phyloP scores from a whole-genome alignment of 2,797 vertebrate genomes.

The Pitangus sulphuratus region DNA sequence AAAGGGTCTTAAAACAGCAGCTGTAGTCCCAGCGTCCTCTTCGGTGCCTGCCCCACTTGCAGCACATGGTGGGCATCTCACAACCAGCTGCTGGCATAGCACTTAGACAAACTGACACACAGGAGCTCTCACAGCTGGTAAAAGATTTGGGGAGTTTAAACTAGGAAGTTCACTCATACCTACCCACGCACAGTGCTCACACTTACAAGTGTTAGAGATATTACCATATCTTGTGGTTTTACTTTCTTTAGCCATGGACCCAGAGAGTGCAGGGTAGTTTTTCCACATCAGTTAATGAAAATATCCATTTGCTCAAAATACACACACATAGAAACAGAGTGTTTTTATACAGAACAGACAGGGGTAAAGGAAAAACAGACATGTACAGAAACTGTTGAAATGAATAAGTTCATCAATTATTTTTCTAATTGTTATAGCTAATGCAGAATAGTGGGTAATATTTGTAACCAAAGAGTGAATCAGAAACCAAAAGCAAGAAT shows the following conservation, averaged over 20 bases:
- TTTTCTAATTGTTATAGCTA: background rate
- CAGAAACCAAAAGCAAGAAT: background rate
- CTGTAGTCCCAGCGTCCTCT: background rate
- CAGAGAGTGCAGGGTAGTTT: background rate
- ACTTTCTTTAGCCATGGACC: background rate
- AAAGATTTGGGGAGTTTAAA: background rate
- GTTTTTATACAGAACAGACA: background rate
- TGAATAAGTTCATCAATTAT: background rate
- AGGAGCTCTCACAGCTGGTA: background rate
- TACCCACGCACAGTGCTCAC: background rate
- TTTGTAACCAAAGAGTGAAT: background rate
- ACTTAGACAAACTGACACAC: background rate
- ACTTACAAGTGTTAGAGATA: background rate
- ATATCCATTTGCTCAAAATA: background rate
- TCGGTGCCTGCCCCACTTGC: background rate
- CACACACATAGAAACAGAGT: too few species aligned
- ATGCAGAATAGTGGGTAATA: background rate
- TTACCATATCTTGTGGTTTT: background rate
- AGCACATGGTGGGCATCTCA: fast-evolving
- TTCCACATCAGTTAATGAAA: background rate
- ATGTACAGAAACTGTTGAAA: background rate
- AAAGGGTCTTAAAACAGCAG: background rate
- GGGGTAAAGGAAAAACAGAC: background rate
- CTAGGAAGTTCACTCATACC: background rate
- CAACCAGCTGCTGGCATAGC: fast-evolving